phyloP scores from a whole-genome alignment of 2,797 vertebrate species.

The Lacerta bilineata region DNA sequence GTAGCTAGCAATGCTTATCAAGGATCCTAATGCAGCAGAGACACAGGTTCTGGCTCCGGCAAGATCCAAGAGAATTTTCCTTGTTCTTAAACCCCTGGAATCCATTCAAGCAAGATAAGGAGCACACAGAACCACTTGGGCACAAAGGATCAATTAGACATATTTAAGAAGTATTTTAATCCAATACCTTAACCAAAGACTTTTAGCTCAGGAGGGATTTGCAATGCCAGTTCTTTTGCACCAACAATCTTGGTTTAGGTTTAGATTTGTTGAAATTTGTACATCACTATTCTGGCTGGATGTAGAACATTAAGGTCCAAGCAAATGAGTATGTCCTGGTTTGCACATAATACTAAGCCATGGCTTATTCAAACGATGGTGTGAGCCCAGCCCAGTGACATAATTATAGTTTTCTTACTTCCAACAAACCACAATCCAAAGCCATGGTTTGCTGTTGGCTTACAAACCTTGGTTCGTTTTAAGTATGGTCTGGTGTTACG shows the following conservation, averaged over 20 bases:
- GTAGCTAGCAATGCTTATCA: rapidly evolving
- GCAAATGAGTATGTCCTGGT: too few species aligned
- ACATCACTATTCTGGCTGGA: too few species aligned
- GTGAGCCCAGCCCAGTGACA: too few species aligned
- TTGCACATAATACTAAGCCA: background rate
- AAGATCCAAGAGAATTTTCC: background rate
- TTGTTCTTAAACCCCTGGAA: background rate
- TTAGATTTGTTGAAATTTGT: too few species aligned
- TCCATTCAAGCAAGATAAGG: rapidly evolving
- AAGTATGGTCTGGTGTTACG: background rate
- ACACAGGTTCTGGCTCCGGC: background rate
- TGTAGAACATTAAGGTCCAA: too few species aligned
- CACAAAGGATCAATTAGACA: slow-evolving; percentile 1
- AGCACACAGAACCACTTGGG: background rate
- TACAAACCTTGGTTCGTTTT: background rate
- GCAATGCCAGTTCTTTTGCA: background rate
- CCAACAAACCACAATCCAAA: background rate
- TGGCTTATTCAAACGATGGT: too few species aligned
- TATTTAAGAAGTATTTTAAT: slow-evolving; percentile 7
- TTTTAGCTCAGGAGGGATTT: background rate
- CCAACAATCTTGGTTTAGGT: too few species aligned
- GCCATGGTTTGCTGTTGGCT: background rate
- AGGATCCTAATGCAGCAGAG: rapidly evolving
- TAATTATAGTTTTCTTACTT: too few species aligned
- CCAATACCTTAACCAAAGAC: slow-evolving; percentile 15